A percentile compares a stretch with the other conserved stretches of the same genome.
Conservation (phyloP, 2,888 invertebrate genomes). For the Trissonchulus sp. region DNA sequence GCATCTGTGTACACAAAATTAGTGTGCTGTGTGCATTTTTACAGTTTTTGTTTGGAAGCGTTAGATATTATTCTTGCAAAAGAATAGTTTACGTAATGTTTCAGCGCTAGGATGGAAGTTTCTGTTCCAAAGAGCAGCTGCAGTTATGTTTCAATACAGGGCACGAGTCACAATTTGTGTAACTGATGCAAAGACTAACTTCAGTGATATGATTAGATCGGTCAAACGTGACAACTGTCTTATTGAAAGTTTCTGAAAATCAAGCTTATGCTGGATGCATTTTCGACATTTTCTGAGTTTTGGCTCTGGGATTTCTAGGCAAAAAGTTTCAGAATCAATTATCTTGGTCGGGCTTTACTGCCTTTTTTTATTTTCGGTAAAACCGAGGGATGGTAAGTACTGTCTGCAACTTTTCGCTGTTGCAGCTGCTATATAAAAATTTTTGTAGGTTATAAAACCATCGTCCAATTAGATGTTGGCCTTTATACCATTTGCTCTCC, state of each 20-base stretch:
- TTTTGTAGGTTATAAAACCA: not conserved
- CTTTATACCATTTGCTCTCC: not conserved
- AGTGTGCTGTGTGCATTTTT: not conserved
- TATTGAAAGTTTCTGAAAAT: not conserved
- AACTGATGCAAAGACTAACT: not conserved
- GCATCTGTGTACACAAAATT: not conserved
- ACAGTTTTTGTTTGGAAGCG: not conserved
- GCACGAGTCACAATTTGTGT: not conserved
- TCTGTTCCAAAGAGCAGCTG: not conserved
- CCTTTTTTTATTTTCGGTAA: constrained; percentile 3
- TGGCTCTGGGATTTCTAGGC: not conserved
- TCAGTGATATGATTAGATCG: not conserved
- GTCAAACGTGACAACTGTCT: not conserved
- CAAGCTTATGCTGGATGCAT: not conserved
- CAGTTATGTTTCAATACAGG: not conserved
- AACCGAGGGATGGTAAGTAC: not conserved
- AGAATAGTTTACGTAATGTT: not conserved
- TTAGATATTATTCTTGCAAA: not conserved
- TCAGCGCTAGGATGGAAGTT: not conserved
- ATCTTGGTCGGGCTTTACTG: not conserved
- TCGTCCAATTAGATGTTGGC: not conserved
- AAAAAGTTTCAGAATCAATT: not conserved
- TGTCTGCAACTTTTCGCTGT: not conserved
- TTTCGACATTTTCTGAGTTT: not conserved
- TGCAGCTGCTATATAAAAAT: not conserved